Evolutionary conservation across 1,140 invertebrate genomes (phyloP).

Genomic region (Microplitis mediator): DNA sequence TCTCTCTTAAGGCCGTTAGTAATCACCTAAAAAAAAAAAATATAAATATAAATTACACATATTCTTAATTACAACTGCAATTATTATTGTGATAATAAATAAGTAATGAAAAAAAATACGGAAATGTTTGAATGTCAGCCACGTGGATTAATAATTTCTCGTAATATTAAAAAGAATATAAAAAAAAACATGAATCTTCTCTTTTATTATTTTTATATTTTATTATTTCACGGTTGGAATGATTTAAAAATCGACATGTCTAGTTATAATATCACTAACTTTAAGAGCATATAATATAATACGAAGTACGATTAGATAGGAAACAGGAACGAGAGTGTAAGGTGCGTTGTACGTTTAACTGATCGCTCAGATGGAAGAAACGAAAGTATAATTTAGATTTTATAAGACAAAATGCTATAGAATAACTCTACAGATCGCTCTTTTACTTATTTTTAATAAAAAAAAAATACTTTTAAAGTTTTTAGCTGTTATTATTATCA

Average conservation of each 20-base stretch:
- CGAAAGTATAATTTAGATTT: slow-evolving; percentile 6
- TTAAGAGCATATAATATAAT: no score
- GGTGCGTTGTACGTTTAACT: slow-evolving; percentile 1
- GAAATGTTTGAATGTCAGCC: no score
- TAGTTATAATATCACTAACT: no score
- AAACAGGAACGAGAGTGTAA: not conserved
- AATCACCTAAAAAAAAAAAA: slow-evolving; percentile 34
- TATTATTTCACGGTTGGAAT: not conserved
- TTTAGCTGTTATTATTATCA: no score
- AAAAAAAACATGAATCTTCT: not conserved
- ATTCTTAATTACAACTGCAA: no score
- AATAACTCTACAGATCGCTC: not conserved
- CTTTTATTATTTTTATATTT: not conserved
- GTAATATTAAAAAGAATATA: not conserved
- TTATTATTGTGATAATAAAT: slow-evolving; percentile 31
- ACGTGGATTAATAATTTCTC: no score
- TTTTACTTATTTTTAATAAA: not conserved
- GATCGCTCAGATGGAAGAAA: slow-evolving; percentile 14
- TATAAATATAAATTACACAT: not conserved
- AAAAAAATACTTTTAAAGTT: no score
- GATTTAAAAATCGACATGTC: not conserved
- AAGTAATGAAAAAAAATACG: slow-evolving; percentile 42
- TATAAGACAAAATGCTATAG: not conserved
- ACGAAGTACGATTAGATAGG: not conserved
- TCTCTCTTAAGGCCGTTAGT: slow-evolving; percentile 39